Conservation (phyloP, 2,113 vertebrate species). For the Panthera tigris region DNA sequence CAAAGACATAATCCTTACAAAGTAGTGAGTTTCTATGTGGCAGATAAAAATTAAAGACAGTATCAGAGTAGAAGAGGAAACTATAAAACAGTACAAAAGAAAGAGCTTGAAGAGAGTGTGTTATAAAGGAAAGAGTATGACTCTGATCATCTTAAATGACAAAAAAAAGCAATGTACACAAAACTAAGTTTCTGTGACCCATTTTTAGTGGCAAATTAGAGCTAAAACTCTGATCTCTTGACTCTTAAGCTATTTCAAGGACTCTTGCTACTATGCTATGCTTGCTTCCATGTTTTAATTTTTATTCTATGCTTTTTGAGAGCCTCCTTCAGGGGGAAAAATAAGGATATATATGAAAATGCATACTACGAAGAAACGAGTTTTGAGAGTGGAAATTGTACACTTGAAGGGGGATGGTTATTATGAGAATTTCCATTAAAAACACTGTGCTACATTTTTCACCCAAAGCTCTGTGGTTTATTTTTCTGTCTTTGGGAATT, state of each 20-base stretch:
- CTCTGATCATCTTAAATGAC: background rate
- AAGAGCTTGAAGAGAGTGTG: background rate
- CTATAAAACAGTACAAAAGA: background rate
- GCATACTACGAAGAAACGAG: background rate
- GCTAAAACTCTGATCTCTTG: background rate
- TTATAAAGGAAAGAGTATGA: background rate
- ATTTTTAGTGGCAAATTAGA: background rate
- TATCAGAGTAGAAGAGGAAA: background rate
- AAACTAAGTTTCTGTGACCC: background rate
- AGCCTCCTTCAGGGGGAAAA: background rate
- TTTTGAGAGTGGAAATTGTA: background rate
- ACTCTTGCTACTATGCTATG: background rate
- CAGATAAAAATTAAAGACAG: background rate
- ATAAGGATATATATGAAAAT: background rate
- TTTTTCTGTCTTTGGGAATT: conserved; percentile 74
- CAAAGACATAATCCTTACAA: background rate
- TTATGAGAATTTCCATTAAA: conserved; percentile 65
- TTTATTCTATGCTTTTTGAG: conserved; percentile 19
- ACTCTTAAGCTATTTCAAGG: background rate
- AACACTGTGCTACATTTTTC: conserved; percentile 62
- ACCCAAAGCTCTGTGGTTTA: conserved; percentile 69
- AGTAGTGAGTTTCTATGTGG: background rate
- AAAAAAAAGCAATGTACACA: background rate
- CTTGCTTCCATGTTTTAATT: conserved; percentile 13
- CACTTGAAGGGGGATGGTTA: conserved; percentile 29